A percentile compares a stretch with the other conserved stretches of the same genome.
Evolutionary conservation across 2,888 invertebrate genomes (phyloP).

Genomic region (Dynastes tityus): DNA sequence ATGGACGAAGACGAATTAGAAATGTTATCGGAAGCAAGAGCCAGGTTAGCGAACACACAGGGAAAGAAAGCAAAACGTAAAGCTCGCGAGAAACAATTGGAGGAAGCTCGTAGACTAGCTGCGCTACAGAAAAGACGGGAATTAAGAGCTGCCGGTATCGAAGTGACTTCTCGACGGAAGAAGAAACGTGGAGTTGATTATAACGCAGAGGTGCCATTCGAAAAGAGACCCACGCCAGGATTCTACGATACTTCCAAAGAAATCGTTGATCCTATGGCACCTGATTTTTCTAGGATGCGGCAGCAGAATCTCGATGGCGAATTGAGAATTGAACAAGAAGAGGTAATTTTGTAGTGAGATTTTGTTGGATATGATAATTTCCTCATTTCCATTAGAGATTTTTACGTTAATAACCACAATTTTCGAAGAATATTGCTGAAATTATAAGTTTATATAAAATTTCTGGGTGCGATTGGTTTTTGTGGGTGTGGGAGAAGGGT

Average conservation of each 20-base stretch:
- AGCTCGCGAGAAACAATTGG: slow-evolving; percentile 98
- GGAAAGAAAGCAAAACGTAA: slow-evolving; percentile 95
- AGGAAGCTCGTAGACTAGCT: slow-evolving; percentile 96
- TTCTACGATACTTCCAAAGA: slow-evolving; percentile 97
- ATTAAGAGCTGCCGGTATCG: slow-evolving; percentile 96
- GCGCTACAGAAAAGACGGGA: slow-evolving; percentile 98
- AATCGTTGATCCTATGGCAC: slow-evolving; percentile 88
- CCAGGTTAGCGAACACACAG: slow-evolving; percentile 98
- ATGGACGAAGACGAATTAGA: slow-evolving; percentile 99
- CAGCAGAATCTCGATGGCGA: slow-evolving; percentile 97
- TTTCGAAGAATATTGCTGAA: background rate
- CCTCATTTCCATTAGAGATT: too few species aligned
- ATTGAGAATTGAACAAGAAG: slow-evolving; percentile 91
- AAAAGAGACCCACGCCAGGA: slow-evolving; percentile 92
- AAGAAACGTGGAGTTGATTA: slow-evolving; percentile 95
- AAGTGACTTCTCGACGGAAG: slow-evolving; percentile 74
- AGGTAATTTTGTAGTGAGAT: slow-evolving; percentile 71
- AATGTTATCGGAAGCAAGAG: slow-evolving; percentile 99
- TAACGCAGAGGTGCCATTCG: slow-evolving; percentile 97
- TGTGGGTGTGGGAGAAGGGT: too few species aligned
- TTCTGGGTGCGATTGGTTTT: too few species aligned
- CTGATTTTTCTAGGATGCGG: slow-evolving; percentile 90
- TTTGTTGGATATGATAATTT: background rate
- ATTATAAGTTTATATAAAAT: too few species aligned
- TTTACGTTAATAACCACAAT: background rate